Conservation (phyloP, 2,113 vertebrate species). For the Notothenia coriiceps region DNA sequence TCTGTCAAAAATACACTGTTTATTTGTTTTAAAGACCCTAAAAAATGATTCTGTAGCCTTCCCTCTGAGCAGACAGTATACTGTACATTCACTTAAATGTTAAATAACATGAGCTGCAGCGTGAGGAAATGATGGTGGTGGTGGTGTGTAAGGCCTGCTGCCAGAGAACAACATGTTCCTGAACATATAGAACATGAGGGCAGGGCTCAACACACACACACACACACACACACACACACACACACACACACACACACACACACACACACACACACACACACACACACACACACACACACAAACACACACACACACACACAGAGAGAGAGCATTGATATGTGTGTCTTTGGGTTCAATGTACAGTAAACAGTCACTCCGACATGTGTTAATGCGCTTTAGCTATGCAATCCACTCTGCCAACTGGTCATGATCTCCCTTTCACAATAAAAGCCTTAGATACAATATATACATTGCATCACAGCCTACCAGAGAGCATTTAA, state of each 20-base stretch:
- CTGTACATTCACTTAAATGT: no score
- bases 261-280: not conserved
- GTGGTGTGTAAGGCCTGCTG: conserved; percentile 1
- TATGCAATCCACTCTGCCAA: no score
- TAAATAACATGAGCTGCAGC: not conserved
- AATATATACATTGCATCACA: no score
- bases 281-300: not conserved
- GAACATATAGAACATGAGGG: conserved; percentile 15
- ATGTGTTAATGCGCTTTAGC: not conserved
- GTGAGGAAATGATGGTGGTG: not conserved
- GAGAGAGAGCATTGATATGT: not conserved
- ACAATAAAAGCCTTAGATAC: no score
- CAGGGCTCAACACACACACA: not conserved
- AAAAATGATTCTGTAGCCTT: no score
- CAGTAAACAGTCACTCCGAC: not conserved
- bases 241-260: not conserved
- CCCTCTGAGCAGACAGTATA: no score
- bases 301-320: not conserved
- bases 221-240: not conserved
- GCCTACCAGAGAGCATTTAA: no score
- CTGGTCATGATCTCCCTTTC: no score
- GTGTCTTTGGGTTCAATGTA: not conserved
- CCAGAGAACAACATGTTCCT: conserved; percentile 54
- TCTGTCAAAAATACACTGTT: no score
- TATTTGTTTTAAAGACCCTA: no score